These are phyloP conservation scores for Hyperoodon ampullatus DNA, from an alignment of 2,113 vertebrate genomes.

Conservation along the genomic window DNA sequence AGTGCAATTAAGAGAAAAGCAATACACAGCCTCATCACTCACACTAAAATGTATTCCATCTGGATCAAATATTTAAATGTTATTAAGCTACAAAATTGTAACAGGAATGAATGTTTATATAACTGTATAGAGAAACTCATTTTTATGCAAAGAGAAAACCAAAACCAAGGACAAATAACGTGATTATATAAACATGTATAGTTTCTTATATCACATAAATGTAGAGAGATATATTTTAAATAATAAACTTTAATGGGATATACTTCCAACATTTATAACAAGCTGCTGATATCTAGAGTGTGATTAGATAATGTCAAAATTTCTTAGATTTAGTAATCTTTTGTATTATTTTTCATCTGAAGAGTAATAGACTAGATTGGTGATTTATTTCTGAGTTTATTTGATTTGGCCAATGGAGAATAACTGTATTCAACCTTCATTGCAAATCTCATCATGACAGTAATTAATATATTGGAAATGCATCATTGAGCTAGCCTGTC, in stretches of 20 bases:
- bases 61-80: neutral
- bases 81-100: neutral
- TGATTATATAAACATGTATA: neutral
- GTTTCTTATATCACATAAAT: neutral
- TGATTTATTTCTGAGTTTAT: constrained; percentile 40
- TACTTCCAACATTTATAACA: neutral
- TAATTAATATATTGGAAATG: constrained; percentile 70
- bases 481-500: constrained; percentile 39
- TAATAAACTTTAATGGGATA: neutral
- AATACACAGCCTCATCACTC: neutral
- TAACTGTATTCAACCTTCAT: constrained; percentile 12
- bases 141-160: neutral
- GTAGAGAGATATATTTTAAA: neutral
- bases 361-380: neutral
- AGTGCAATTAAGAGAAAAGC: neutral
- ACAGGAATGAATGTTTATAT: neutral
- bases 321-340: neutral
- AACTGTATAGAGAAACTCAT: neutral
- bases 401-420: constrained; percentile 32
- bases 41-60: neutral
- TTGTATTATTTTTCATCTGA: neutral
- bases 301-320: neutral
- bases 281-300: neutral
- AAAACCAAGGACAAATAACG: neutral
- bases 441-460: constrained; percentile 46